phyloP scores from a whole-genome alignment of 2,113 vertebrate genomes.

The Erpornis zantholeuca region DNA sequence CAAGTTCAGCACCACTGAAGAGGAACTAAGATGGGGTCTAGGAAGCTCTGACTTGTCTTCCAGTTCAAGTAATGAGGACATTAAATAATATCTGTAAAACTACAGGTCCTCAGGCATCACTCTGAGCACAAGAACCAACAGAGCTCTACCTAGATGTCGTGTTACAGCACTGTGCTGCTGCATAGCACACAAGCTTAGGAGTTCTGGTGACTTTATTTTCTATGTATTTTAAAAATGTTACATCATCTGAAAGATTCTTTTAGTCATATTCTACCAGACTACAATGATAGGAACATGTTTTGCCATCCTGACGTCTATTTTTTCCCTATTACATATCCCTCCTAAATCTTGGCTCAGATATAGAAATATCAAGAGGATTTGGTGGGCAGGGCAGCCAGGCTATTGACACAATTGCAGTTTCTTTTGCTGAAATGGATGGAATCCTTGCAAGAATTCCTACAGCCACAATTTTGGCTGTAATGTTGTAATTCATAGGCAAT shows the following conservation, averaged over 20 bases:
- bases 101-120: background rate
- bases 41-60: background rate
- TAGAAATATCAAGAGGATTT: background rate
- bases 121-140: background rate
- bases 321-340: background rate
- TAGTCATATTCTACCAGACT: background rate
- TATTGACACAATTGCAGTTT: background rate
- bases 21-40: background rate
- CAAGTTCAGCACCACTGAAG: background rate
- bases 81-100: background rate
- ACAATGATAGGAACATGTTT: background rate
- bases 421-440: background rate
- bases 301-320: background rate
- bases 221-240: background rate
- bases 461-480: background rate
- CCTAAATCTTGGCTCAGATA: background rate
- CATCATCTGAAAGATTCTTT: background rate
- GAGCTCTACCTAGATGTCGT: background rate
- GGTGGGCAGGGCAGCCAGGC: background rate
- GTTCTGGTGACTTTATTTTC: background rate
- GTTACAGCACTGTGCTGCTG: background rate
- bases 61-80: background rate
- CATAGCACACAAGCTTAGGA: background rate
- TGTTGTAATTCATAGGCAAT: background rate
- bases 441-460: background rate